Evolutionary conservation across 1,140 invertebrate genomes (phyloP).

Genomic region (Zelostemma sp.): DNA sequence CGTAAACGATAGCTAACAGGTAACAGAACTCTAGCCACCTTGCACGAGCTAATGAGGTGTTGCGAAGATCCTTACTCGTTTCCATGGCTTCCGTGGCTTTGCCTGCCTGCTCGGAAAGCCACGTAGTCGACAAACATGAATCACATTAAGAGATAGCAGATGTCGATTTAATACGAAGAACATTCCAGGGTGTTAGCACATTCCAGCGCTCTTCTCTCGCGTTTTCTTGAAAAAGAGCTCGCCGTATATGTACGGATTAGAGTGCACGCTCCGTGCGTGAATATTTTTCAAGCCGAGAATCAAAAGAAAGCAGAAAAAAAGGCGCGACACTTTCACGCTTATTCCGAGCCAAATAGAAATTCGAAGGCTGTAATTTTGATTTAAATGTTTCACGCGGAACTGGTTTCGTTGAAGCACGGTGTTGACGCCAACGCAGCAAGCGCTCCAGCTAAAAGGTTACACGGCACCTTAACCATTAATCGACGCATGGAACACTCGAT

Average conservation of each 20-base stretch:
- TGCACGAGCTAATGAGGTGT: slow-evolving; percentile 44
- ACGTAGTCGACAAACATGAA: slow-evolving; percentile 30
- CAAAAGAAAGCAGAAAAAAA: too few species aligned
- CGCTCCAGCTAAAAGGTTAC: slow-evolving; percentile 36
- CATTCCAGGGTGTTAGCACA: slow-evolving; percentile 13
- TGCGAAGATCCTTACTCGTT: slow-evolving; percentile 32
- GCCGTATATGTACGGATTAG: too few species aligned
- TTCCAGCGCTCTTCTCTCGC: neutral
- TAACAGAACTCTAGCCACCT: slow-evolving; percentile 42
- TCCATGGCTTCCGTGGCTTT: slow-evolving; percentile 31
- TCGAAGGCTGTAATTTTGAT: neutral
- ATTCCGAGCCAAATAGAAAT: neutral
- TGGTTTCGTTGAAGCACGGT: slow-evolving; percentile 33
- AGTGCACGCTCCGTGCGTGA: too few species aligned
- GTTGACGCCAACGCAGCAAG: slow-evolving; percentile 37
- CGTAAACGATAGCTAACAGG: slow-evolving; percentile 26
- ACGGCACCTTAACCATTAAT: slow-evolving; percentile 36
- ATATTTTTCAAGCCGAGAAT: too few species aligned
- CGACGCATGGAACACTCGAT: slow-evolving; percentile 26
- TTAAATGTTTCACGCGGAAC: slow-evolving; percentile 36
- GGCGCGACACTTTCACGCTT: too few species aligned
- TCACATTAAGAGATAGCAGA: slow-evolving; percentile 37
- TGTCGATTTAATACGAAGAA: slow-evolving; percentile 26
- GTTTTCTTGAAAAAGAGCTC: too few species aligned
- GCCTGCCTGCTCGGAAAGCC: slow-evolving; percentile 31